Conservation (phyloP, 1,140 invertebrate genomes). For the Trichoplusia ni region DNA sequence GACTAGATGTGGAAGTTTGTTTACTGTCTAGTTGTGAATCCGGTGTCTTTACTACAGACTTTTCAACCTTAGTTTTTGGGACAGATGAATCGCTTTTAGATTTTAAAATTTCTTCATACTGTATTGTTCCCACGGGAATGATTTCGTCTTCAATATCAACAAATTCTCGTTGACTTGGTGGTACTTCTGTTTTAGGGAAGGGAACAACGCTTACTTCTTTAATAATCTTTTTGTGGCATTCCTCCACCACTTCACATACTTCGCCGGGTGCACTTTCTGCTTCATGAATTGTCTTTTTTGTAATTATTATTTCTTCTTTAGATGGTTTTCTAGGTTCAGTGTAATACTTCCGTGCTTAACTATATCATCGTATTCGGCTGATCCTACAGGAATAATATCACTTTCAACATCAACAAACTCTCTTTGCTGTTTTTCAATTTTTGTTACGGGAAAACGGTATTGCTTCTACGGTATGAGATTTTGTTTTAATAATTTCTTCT, state of each 20-base stretch:
- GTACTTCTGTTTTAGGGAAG: slow-evolving; percentile 68
- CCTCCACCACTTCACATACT: slow-evolving; percentile 55
- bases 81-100: slow-evolving; percentile 77
- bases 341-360: slow-evolving; percentile 54
- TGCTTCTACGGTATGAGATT: slow-evolving; percentile 49
- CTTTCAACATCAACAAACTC: slow-evolving; percentile 77
- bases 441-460: slow-evolving; percentile 68
- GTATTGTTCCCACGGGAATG: slow-evolving; percentile 69
- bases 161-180: slow-evolving; percentile 68
- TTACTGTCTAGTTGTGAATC: slow-evolving; percentile 69
- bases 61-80: slow-evolving; percentile 73
- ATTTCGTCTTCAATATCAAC: slow-evolving; percentile 76
- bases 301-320: slow-evolving; percentile 45
- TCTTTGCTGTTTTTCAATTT: slow-evolving; percentile 63
- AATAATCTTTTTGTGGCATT: slow-evolving; percentile 62
- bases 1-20: slow-evolving; percentile 75
- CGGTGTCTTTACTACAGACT: slow-evolving; percentile 55
- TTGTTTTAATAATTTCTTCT: slow-evolving; percentile 52
- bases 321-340: slow-evolving; percentile 32
- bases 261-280: slow-evolving; percentile 48
- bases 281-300: slow-evolving; percentile 44
- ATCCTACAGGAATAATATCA: slow-evolving; percentile 77
- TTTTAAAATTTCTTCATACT: slow-evolving; percentile 79
- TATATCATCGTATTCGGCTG: slow-evolving; percentile 75
- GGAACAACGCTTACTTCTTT: slow-evolving; percentile 64